These are phyloP conservation scores for Chromobotia macracanthus DNA, from an alignment of 2,797 vertebrate species.

Conservation along the genomic window DNA sequence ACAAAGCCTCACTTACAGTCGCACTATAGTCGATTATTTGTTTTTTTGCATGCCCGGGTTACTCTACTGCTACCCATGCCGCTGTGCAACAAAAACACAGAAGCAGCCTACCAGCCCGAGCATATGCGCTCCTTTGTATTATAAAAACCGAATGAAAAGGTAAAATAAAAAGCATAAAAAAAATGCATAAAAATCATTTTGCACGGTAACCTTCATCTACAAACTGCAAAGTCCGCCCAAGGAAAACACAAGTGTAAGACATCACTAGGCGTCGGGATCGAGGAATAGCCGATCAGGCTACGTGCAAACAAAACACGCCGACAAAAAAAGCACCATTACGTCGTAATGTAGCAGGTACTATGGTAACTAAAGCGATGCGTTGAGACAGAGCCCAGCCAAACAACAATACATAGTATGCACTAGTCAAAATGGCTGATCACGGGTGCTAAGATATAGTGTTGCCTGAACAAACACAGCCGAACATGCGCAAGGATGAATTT, in stretches of 20 bases:
- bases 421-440: constrained; percentile 61
- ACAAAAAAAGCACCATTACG: constrained; percentile 32
- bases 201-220: background rate
- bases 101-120: constrained; percentile 1
- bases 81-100: constrained; percentile 25
- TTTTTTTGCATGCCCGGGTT: background rate
- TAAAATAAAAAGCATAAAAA: too few species aligned
- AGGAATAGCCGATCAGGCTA: background rate
- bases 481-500: background rate
- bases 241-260: constrained; percentile 12
- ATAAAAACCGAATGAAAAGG: background rate
- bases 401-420: constrained; percentile 37
- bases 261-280: constrained; percentile 20
- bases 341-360: constrained; percentile 34
- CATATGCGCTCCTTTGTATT: background rate
- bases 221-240: background rate
- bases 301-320: constrained; percentile 35
- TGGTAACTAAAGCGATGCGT: constrained; percentile 44
- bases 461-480: constrained; percentile 39
- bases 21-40: constrained; percentile 1
- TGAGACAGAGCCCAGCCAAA: constrained; percentile 37
- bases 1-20: background rate
- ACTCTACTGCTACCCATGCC: background rate
- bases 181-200: background rate
- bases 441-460: constrained; percentile 32